phyloP scores from a whole-genome alignment of 2,888 invertebrate species.

The Perizoma flavofasciatum region DNA sequence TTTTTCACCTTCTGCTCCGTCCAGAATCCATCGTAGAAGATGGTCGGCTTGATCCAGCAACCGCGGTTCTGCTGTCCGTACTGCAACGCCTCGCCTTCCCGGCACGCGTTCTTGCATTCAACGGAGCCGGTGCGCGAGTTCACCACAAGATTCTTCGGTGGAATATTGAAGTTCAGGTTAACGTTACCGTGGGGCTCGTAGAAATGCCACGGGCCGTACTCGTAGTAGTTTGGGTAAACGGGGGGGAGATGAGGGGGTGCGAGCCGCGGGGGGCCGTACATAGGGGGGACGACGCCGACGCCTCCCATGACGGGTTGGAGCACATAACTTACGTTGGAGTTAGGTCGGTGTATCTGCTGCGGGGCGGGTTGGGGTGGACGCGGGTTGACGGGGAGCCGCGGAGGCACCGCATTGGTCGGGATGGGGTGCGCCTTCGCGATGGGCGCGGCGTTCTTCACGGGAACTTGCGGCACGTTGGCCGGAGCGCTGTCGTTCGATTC shows the following conservation, averaged over 20 bases:
- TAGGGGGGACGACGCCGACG: conserved; percentile 48
- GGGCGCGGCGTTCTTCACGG: conserved; percentile 42
- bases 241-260: conserved; percentile 52
- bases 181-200: conserved; percentile 74
- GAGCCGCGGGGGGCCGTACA: conserved; percentile 56
- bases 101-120: conserved; percentile 60
- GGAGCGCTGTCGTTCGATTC: conserved; percentile 39
- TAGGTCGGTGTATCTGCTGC: conserved; percentile 45
- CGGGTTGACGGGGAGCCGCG: conserved; percentile 30
- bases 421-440: conserved; percentile 53
- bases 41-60: conserved; percentile 79
- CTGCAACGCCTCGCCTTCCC: conserved; percentile 56
- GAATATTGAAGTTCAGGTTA: conserved; percentile 72
- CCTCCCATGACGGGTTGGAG: conserved; percentile 68
- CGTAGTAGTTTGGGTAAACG: conserved; percentile 69
- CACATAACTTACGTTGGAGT: conserved; percentile 78
- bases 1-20: conserved; percentile 81
- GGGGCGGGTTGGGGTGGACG: conserved; percentile 40
- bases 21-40: conserved; percentile 82
- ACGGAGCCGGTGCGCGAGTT: conserved; percentile 56
- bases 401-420: conserved; percentile 40
- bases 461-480: conserved; percentile 36
- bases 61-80: conserved; percentile 62
- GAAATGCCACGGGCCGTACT: conserved; percentile 75
- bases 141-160: conserved; percentile 72